These are phyloP conservation scores for Coccyzus lansbergi DNA, from an alignment of 2,797 vertebrate genomes.

Conservation along the genomic window DNA sequence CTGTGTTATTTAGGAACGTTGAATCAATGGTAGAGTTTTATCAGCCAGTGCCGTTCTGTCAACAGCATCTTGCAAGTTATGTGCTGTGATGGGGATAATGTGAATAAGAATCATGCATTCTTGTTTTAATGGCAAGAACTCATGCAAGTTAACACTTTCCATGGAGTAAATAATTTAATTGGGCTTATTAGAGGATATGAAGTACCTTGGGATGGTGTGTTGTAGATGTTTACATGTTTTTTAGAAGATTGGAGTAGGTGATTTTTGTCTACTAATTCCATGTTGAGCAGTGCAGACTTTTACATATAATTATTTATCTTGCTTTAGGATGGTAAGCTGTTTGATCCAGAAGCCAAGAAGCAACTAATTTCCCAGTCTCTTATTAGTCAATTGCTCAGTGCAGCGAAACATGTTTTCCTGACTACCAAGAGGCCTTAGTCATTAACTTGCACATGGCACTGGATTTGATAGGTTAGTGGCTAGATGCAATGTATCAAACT, in stretches of 20 bases:
- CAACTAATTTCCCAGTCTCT: background rate
- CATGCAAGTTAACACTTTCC: background rate
- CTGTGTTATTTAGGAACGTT: background rate
- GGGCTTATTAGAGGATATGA: background rate
- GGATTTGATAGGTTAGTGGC: background rate
- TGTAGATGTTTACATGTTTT: background rate
- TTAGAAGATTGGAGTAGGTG: background rate
- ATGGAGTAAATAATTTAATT: background rate
- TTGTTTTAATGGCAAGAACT: background rate
- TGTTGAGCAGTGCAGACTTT: background rate
- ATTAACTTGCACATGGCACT: background rate
- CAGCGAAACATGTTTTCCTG: background rate
- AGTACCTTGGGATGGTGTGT: background rate
- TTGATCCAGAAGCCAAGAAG: background rate
- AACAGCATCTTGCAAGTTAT: background rate
- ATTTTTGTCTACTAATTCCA: background rate
- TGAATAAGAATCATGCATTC: background rate
- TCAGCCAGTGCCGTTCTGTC: background rate
- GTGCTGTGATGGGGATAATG: accelerated
- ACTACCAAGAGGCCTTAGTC: background rate
- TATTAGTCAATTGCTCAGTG: background rate
- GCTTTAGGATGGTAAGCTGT: background rate
- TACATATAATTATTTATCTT: background rate
- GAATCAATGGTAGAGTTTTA: background rate
- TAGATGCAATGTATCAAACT: background rate